Base-by-base conservation (phyloP, 2,888 invertebrate genomes). In the Drosophila affinis region DNA sequence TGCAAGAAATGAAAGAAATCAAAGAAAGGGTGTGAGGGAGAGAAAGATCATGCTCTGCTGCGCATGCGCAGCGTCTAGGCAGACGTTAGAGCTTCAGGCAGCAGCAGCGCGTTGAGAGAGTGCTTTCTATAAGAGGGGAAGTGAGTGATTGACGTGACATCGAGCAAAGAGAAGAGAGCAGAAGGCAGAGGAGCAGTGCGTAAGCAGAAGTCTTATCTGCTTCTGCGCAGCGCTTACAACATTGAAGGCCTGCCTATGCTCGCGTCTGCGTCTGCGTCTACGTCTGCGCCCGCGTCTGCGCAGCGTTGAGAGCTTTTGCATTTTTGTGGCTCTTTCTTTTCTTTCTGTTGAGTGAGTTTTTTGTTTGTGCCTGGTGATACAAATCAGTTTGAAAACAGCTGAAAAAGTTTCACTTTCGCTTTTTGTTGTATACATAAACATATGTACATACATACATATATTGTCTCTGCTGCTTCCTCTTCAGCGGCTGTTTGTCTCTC, bases 351-450 rank as follows among this genome's bases (percentile, higher is more conserved):
- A 78, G 70, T 71, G 74, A 62, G 48, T 67, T 72, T 62, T 64
- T 24, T 44, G 29, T 24, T 49, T 49, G n/a, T 34, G 54, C 18
- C 61, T 51, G 53, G 6, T 61, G 85, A 88, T 88, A 79, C 81
- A 88, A 86, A 86, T 88, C 88, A 73, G 89, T 86, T 72, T 78
- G 82, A 88, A 90, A 88, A 89, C 89, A 81, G 89, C 29, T 44
- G 67, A 58, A 58, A 69, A 91, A 91, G 90, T 91, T 92, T 91
- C 91, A 92, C 92, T 92, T 92, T 92, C 92, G 91, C 88, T 92
- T 92, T 91, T 87, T 81, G 78, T 69, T 39, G 39, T 39, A 39
- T 24, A 24, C 24, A 24, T 24, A 24, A 14, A 39, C 18, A 21
- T 21, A 21, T 0, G 3, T 21, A 21, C 21, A 3, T 21, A 21